These are phyloP conservation scores for Pseudorectes ferrugineus DNA, from an alignment of 2,113 vertebrate genomes.

Conservation along the genomic window DNA sequence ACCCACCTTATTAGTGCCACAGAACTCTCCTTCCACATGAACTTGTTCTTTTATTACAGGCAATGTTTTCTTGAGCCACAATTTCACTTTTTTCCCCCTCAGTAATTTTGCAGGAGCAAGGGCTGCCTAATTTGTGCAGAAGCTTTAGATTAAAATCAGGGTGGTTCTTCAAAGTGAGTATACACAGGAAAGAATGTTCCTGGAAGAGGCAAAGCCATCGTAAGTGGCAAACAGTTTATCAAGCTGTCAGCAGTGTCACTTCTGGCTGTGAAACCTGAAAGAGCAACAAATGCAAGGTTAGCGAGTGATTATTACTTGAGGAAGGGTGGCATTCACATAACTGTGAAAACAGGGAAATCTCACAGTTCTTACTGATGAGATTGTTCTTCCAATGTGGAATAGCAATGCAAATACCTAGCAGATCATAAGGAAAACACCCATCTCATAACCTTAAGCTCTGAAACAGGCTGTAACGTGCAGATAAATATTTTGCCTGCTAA, in stretches of 20 bases:
- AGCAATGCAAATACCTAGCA: not conserved
- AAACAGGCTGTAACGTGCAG: not conserved
- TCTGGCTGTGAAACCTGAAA: conserved; percentile 25
- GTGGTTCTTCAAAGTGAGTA: not conserved
- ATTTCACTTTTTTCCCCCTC: not conserved
- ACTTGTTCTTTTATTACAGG: not conserved
- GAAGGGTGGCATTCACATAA: conserved; percentile 23
- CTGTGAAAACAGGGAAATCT: conserved; percentile 30
- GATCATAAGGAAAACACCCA: not conserved
- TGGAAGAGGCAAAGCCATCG: conserved; percentile 11
- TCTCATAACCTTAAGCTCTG: not conserved
- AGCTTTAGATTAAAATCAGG: not conserved
- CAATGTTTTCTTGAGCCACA: not conserved
- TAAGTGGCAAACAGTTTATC: conserved; percentile 48
- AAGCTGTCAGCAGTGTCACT: conserved; percentile 36
- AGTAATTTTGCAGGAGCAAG: not conserved
- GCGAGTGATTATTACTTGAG: conserved; percentile 29
- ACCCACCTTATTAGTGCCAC: no score
- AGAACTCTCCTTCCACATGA: not conserved
- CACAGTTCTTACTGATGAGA: conserved; percentile 21
- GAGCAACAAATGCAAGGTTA: conserved; percentile 59
- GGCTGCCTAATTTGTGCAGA: not conserved
- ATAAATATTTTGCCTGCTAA: not conserved
- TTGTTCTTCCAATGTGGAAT: not conserved
- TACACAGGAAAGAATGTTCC: not conserved